A percentile compares a stretch with the other conserved stretches of the same genome.
Evolutionary conservation across 1,140 invertebrate species (phyloP).

Genomic region (Diachasma alloeum): DNA sequence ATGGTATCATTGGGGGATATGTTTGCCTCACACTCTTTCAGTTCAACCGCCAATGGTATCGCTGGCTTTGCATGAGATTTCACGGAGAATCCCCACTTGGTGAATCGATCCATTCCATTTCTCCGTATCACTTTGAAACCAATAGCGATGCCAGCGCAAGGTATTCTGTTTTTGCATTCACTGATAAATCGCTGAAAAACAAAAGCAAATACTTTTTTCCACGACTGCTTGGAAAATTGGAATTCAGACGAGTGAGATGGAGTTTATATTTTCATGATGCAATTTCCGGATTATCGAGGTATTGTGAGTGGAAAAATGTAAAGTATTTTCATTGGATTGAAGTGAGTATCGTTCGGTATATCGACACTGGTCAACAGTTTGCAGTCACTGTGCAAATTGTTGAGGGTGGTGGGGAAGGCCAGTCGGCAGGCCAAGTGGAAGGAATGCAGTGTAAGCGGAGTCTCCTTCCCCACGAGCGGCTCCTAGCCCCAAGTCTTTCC

Average conservation of each 20-base stretch:
- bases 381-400: slow-evolving; percentile 12
- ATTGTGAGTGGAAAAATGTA: not conserved
- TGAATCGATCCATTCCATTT: slow-evolving; percentile 6
- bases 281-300: not conserved
- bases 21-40: not conserved
- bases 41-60: not conserved
- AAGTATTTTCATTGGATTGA: not conserved
- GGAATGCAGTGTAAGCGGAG: not conserved
- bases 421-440: not conserved
- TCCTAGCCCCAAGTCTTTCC: slow-evolving; percentile 25
- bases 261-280: slow-evolving; percentile 5
- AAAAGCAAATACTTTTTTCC: not conserved
- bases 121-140: not conserved
- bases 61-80: not conserved
- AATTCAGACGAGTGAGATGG: not conserved
- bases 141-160: not conserved
- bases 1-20: not conserved
- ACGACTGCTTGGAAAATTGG: not conserved
- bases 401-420: not conserved
- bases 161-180: not conserved
- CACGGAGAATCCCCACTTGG: not conserved
- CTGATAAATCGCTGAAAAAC: not conserved
- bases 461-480: not conserved
- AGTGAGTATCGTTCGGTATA: not conserved
- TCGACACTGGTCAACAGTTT: slow-evolving; percentile 15